A percentile compares a stretch with the other conserved stretches of the same genome.
These are phyloP conservation scores for Sander vitreus DNA, from an alignment of 2,113 vertebrate species.

Conservation along the genomic window DNA sequence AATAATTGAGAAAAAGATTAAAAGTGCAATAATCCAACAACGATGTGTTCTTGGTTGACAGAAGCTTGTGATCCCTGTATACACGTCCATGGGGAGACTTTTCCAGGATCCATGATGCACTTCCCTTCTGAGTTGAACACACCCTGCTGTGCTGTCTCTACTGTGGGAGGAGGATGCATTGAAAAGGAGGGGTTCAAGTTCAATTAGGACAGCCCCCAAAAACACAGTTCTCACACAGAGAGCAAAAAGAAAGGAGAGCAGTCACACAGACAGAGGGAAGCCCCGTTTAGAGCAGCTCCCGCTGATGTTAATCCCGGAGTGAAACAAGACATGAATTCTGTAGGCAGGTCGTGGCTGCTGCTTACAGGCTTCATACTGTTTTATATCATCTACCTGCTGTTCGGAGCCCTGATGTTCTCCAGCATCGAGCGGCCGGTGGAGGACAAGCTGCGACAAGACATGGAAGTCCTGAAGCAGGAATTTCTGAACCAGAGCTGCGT, in stretches of 20 bases:
- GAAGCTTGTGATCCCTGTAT: neutral
- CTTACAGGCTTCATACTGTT: conserved; percentile 75
- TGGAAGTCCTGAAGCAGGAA: conserved; percentile 80
- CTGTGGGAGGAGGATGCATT: conserved; percentile 65
- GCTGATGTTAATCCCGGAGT: neutral
- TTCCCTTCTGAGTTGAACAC: conserved; percentile 29
- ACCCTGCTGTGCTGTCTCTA: conserved; percentile 1
- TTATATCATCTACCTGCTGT: conserved; percentile 86
- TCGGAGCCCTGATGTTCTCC: conserved; percentile 90
- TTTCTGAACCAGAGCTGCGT: conserved; percentile 89
- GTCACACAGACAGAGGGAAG: neutral
- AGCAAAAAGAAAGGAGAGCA: neutral
- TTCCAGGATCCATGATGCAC: conserved; percentile 38
- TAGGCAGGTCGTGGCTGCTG: conserved; percentile 75
- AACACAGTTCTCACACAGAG: conserved; percentile 23
- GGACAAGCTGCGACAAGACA: conserved; percentile 81
- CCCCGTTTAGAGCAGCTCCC: neutral
- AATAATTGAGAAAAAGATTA: neutral
- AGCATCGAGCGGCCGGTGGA: conserved; percentile 89
- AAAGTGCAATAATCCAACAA: too few species aligned
- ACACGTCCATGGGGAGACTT: neutral
- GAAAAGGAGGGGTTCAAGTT: conserved; percentile 56
- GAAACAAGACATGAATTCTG: conserved; percentile 66
- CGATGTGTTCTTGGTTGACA: neutral
- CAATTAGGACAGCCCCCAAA: conserved; percentile 51